Percentiles rank a stretch among this genome's conserved stretches.
phyloP scores from a whole-genome alignment of 2,797 vertebrate genomes.

The Chromis chromis region DNA sequence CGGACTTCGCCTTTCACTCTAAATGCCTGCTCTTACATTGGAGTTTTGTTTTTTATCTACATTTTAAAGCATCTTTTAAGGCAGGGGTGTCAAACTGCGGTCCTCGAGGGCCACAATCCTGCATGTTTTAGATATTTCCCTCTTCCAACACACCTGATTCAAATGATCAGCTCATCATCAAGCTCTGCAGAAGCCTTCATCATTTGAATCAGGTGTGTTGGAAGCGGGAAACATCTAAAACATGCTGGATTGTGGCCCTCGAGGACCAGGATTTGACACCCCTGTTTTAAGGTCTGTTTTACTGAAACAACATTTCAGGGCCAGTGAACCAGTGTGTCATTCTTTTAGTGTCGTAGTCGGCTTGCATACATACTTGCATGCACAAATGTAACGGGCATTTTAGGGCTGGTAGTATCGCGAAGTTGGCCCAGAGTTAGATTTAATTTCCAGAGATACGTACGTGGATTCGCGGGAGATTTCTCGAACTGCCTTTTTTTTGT shows the following conservation, averaged over 20 bases:
- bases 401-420: slow-evolving; percentile 24
- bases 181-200: too few relatives aligned
- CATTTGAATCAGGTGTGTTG: too few relatives aligned
- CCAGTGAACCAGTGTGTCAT: slow-evolving; percentile 59
- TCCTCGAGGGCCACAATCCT: too few relatives aligned
- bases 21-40: slow-evolving; percentile 54
- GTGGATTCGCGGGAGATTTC: slow-evolving; percentile 46
- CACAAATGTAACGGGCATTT: slow-evolving; percentile 47
- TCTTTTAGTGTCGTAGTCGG: slow-evolving; percentile 51
- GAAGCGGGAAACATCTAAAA: too few relatives aligned
- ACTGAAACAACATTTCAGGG: slow-evolving; percentile 59
- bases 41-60: slow-evolving; percentile 11
- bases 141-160: too few relatives aligned
- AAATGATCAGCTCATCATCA: too few relatives aligned
- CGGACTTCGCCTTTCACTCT: slow-evolving; percentile 55
- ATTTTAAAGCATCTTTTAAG: slow-evolving; percentile 70
- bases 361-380: slow-evolving; percentile 64
- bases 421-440: background rate
- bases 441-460: slow-evolving; percentile 23
- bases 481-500: slow-evolving; percentile 73
- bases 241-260: too few relatives aligned
- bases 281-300: slow-evolving; percentile 55
- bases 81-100: too few relatives aligned
- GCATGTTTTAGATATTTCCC: too few relatives aligned
- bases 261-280: too few relatives aligned